These are phyloP conservation scores for Amblyornis subalaris DNA, from an alignment of 2,113 vertebrate genomes.

Conservation along the genomic window DNA sequence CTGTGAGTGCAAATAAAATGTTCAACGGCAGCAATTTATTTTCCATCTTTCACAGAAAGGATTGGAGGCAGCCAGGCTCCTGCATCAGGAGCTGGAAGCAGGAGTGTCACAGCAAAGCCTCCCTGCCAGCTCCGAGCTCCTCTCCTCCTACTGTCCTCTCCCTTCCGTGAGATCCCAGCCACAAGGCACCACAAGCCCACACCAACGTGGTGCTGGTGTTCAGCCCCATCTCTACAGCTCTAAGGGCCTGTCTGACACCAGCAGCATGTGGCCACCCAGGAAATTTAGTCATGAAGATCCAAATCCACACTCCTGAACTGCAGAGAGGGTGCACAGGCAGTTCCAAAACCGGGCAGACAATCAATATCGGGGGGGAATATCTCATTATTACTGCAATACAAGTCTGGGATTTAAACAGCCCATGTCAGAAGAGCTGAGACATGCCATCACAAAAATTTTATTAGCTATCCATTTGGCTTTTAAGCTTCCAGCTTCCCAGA, in stretches of 20 bases:
- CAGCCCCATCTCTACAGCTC: not conserved
- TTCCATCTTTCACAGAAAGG: not conserved
- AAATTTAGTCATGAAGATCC: not conserved
- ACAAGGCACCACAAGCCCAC: not conserved
- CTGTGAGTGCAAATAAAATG: constrained; percentile 35
- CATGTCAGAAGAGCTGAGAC: not conserved
- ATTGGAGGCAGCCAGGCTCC: not conserved
- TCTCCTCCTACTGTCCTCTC: not conserved
- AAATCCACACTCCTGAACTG: not conserved
- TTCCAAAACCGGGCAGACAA: not conserved
- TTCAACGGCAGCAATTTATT: constrained; percentile 20
- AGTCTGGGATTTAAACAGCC: not conserved
- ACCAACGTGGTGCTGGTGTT: not conserved
- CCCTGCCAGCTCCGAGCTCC: not conserved
- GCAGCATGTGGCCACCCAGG: not conserved
- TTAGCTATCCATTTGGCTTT: not conserved
- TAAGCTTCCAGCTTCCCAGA: not conserved
- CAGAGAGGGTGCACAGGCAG: not conserved
- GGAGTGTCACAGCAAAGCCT: not conserved
- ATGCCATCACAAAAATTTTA: not conserved
- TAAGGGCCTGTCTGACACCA: not conserved
- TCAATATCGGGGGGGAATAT: not conserved
- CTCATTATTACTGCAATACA: not conserved
- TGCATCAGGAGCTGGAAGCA: not conserved
- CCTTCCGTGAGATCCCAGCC: not conserved